Evolutionary conservation across 2,113 vertebrate genomes (phyloP), one percentile per base, ranked within the genome.

Genomic region (Campylomormyrus numenius): DNA sequence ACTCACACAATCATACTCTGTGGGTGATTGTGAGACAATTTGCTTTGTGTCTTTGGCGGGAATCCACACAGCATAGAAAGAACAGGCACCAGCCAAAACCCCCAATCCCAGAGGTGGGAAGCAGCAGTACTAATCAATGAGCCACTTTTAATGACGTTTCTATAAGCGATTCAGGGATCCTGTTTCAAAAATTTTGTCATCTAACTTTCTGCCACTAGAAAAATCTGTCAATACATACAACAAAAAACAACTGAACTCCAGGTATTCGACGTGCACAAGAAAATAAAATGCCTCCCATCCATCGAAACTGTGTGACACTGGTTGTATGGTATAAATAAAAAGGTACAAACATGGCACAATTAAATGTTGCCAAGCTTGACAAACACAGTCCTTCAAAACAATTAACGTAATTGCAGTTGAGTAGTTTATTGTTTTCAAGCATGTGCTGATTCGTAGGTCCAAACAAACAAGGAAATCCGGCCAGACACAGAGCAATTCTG

Each of bases 401-500:
- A 66, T 27, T 66, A 66, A 66, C 10, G 3, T 80, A 80, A 80
- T 80, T 39, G 17, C 17, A 48, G 24, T 15, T n/a, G 83, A 6
- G 8, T 46, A 48, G 17, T 48, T 48, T 45, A 15, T 35, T 87
- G 5, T 53, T 19, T 85, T 2, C 49, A 53, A 27, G 5, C 3
- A 56, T 48, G 85, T 53, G 50, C 50, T 53, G 31, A 87, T 24
- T 49, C 3, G 24, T 4, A 21, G 49, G 49, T 15, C 85, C 85
- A 24, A 89, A 93, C 89, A 89, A 90, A 56, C 88, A 86, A 85
- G 66, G 89, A 92, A 90, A 91, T 94, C 92, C 92, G 84, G 83
- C 49, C 87, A 91, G 66, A 85, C 89, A 84, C 35, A 15, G 85
- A 88, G 88, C 95, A 94, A 96, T 96, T 96, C 45, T 94, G 94